phyloP scores from a whole-genome alignment of 2,888 invertebrate genomes.

The Microctonus aethiopoides region DNA sequence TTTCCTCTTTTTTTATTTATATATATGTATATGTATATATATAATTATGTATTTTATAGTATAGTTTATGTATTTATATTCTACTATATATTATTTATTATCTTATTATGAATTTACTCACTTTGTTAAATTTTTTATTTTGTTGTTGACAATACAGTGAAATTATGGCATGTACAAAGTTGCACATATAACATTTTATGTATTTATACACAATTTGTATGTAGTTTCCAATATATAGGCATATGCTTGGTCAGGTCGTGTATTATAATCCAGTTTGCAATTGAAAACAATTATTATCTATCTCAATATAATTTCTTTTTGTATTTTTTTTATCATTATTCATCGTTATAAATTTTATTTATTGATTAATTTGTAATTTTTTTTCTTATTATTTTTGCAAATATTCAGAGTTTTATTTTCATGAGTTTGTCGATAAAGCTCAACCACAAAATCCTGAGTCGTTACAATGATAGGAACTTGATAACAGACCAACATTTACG shows the following conservation, averaged over 20 bases:
- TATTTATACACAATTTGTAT: constrained; percentile 2
- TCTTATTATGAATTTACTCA: constrained; percentile 2
- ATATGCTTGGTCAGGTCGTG: constrained; percentile 44
- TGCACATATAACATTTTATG: neutral
- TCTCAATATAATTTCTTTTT: constrained; percentile 23
- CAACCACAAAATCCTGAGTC: constrained; percentile 51
- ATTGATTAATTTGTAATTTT: constrained; percentile 32
- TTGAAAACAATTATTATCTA: constrained; percentile 11
- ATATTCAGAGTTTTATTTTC: neutral
- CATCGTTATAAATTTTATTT: neutral
- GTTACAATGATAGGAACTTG: constrained; percentile 56
- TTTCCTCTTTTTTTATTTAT: constrained; percentile 27
- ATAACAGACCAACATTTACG: constrained; percentile 37
- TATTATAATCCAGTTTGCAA: neutral
- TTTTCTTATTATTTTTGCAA: constrained; percentile 12
- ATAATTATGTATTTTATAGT: neutral
- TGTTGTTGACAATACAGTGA: neutral
- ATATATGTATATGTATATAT: constrained; percentile 25
- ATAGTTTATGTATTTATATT: neutral
- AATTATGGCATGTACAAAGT: neutral
- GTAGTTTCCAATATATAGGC: constrained; percentile 36
- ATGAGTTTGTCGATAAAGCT: constrained; percentile 48
- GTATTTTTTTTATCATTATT: constrained; percentile 2
- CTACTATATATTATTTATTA: constrained; percentile 1
- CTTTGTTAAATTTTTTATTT: neutral